Base-by-base conservation (phyloP, 2,113 vertebrate genomes). In the Pollimyrus isidori region DNA sequence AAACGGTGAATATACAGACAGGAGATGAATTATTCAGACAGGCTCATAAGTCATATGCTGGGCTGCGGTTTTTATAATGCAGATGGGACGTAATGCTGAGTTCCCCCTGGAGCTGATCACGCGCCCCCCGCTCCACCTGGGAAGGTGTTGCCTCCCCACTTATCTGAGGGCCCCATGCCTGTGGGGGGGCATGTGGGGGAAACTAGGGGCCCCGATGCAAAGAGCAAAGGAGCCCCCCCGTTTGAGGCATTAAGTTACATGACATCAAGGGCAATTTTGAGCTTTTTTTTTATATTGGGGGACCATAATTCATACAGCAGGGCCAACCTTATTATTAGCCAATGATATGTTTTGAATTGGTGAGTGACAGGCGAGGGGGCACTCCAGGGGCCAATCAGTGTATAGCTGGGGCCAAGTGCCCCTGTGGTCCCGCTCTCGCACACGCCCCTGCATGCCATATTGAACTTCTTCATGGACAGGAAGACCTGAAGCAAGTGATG, bases 11-110 rank as follows among this genome's bases (percentile, higher is more conserved):
- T 95, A 96, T 96, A 96, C 95, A 96, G 95, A 95, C 96, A 96
- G 97, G 96, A 96, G 95, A 97, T 98, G 97, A 99, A 99, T 99
- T 97, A 98, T 99, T 98, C 97, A 99, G 95, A 96, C 96, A 96
- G 96, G 95, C 95, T 96, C 95, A 93, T 95, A 97, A 97, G 95
- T 97, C 96, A 96, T 96, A 94, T 94, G 94, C 93, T 91, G 94
- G 95, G 96, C 95, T 95, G 94, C 96, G 95, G 95, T 95, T 95
- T 96, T 97, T 97, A 96, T 97, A 97, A 97, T 96, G 91, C 95
- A 97, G 95, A 97, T 96, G 94, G 95, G 95, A 96, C 95, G 96
- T 96, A 97, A 96, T 95, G 95, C 93, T 94, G 95, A 93, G 93
- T 94, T 99, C 97, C 97, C 97, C 97, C 96, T 96, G 97, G 98